These are phyloP conservation scores for Eupithecia pulchellata DNA, from an alignment of 2,888 invertebrate species.

Conservation along the genomic window DNA sequence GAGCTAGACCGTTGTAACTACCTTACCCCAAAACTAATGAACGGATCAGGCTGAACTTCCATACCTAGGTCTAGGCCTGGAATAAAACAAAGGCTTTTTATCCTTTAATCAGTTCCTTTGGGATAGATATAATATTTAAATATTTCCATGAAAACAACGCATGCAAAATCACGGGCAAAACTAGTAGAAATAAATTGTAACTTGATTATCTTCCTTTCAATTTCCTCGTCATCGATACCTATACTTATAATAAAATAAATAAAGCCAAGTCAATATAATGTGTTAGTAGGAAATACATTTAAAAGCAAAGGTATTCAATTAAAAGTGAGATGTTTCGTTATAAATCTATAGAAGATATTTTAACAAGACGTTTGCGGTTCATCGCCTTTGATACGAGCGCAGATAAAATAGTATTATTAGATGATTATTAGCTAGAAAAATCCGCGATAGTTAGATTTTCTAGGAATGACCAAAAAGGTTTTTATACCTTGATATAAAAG, in stretches of 20 bases:
- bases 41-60: no score
- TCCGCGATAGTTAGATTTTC: conserved; percentile 10
- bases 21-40: no score
- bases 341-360: conserved; percentile 71
- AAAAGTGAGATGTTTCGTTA: conserved; percentile 62
- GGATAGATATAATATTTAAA: no score
- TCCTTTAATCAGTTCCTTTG: no score
- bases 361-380: conserved; percentile 59
- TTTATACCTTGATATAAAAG: not conserved
- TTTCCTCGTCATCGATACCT: not conserved
- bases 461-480: conserved; percentile 3
- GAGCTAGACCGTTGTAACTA: no score
- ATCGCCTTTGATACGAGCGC: conserved; percentile 29
- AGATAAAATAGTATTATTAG: conserved; percentile 37
- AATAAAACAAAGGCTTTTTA: no score
- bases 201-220: not conserved
- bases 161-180: no score
- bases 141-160: no score
- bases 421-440: conserved; percentile 28
- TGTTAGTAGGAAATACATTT: not conserved
- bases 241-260: not conserved
- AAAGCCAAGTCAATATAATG: not conserved
- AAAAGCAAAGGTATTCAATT: conserved; percentile 57
- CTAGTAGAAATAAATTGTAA: not conserved
- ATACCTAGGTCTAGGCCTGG: no score